Evolutionary conservation across 2,888 invertebrate species (phyloP).

Genomic region (Hypomecis punctinalis): DNA sequence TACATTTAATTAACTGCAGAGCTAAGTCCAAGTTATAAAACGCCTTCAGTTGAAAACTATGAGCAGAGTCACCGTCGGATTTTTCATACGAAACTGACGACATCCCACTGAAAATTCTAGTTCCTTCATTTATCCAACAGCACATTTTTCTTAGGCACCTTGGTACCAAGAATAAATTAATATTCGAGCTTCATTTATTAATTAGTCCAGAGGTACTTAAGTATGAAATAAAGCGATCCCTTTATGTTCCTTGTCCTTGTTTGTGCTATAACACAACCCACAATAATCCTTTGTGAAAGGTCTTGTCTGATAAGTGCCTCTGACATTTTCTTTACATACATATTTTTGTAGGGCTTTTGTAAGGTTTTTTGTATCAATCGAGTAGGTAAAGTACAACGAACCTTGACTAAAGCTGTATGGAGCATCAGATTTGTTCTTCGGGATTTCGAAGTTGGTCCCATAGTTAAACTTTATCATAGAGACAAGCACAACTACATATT

Average conservation of each 20-base stretch:
- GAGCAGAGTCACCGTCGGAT: neutral
- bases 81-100: neutral
- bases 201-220: conserved; percentile 42
- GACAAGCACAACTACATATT: too few species aligned
- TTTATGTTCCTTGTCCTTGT: conserved; percentile 15
- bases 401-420: too few species aligned
- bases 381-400: too few species aligned
- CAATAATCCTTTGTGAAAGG: conserved; percentile 1
- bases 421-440: too few species aligned
- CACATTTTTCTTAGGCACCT: neutral
- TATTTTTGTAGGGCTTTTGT: too few species aligned
- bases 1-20: conserved; percentile 35
- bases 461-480: too few species aligned
- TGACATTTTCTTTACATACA: too few species aligned
- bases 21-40: conserved; percentile 2
- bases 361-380: too few species aligned
- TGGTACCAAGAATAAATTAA: conserved; percentile 13
- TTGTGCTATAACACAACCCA: conserved; percentile 21
- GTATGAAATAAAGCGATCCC: conserved; percentile 24
- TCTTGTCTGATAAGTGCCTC: too few species aligned
- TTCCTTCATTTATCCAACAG: neutral
- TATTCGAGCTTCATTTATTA: conserved; percentile 38
- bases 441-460: too few species aligned
- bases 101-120: neutral
- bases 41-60: conserved; percentile 1